Base-by-base conservation (phyloP, 2,113 vertebrate species). In the Conger conger region DNA sequence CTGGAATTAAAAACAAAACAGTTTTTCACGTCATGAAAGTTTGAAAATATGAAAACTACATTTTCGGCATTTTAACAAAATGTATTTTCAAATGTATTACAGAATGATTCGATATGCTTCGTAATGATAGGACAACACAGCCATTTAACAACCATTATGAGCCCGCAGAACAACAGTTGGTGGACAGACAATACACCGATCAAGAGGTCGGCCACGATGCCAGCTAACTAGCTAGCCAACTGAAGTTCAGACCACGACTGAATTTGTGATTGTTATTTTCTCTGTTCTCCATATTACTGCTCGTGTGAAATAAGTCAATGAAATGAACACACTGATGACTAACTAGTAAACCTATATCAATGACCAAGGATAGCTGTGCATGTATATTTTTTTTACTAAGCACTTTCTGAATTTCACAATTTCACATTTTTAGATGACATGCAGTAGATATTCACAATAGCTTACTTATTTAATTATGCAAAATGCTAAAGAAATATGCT, bases 351-450 rank as follows among this genome's bases (percentile, higher is more conserved):
- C 76, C 33, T 17, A 77, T 77, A 77, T 36, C 8, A 79, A 36
- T 84, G 40, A 38, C 45, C 50, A 36, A 15, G 20, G 73, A 20
- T 54, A 38, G 73, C 15, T 53, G 33, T 57, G 0, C 17, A 57
- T 18, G 54, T 57, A 30, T 40, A 35, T 73, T 45, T 38, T 73
- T 73, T 83, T 36, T 76, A 42, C 40, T 42, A 9, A 42, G 3
- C 40, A 3, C 40, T 42, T 42, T 42, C 82, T 83, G 53, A 83
- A 83, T 45, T 76, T 76, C 63, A 83, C 37, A 76, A 83, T 33
- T 50, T 23, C 18, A 45, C 23, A 20, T 83, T 53, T 77, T 40
- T 77, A 17, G 60, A n/a, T 7, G n/a, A 27, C n/a, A n/a, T n/a
- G n/a, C n/a, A 17, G 36, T 33, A 3, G 82, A 78, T 37, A 30